Evolutionary conservation across 2,888 invertebrate species (phyloP).

Genomic region (Hecatera dysodea): DNA sequence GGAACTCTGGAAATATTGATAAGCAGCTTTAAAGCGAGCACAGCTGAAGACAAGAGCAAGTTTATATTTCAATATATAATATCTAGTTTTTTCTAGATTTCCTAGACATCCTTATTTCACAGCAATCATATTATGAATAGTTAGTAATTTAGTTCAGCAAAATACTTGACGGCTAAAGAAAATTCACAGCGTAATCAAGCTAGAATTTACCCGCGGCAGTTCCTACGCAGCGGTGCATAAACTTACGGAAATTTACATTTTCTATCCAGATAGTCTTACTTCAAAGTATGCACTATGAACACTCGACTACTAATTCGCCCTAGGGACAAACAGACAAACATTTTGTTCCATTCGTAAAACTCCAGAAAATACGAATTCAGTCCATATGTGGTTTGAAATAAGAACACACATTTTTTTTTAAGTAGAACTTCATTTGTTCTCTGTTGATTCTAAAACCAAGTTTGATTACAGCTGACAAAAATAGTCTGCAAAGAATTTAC

Average conservation of each 20-base stretch:
- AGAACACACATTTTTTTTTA: background rate
- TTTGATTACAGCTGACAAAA: conserved; percentile 10
- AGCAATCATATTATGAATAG: conserved; percentile 6
- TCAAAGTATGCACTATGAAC: conserved; percentile 70
- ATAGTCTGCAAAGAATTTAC: background rate
- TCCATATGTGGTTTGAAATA: conserved; percentile 23
- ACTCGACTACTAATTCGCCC: conserved; percentile 77
- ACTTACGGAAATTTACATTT: conserved; percentile 77
- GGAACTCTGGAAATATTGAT: too few species aligned
- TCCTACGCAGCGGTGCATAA: conserved; percentile 66
- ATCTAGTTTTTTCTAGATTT: too few species aligned
- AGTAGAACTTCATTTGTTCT: conserved; percentile 1
- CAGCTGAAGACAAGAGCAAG: too few species aligned
- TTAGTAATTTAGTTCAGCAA: conserved; percentile 41
- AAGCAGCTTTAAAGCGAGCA: too few species aligned
- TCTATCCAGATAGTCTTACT: conserved; percentile 76
- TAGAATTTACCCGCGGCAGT: conserved; percentile 65
- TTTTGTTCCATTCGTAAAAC: background rate
- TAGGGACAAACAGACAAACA: conserved; percentile 61
- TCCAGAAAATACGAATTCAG: conserved; percentile 4
- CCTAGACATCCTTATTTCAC: background rate
- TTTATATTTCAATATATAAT: too few species aligned
- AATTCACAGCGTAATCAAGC: conserved; percentile 63
- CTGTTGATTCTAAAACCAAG: conserved; percentile 23
- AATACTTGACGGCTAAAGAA: conserved; percentile 47